A percentile compares a stretch with the other conserved stretches of the same genome.
Conservation (phyloP, 1,140 invertebrate species). For the Trichogramma pretiosum region DNA sequence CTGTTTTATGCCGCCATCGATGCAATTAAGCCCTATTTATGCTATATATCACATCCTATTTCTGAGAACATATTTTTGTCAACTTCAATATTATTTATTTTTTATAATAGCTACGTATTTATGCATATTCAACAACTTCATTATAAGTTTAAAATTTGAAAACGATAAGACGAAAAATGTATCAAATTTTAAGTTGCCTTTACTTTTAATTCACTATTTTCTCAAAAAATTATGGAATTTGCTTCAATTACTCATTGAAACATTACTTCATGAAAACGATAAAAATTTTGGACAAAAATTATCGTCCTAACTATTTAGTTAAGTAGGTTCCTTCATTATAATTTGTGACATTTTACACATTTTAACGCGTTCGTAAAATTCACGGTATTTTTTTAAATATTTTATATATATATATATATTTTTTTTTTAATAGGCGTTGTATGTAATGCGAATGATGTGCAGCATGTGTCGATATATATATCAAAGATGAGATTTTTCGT, state of each 20-base stretch:
- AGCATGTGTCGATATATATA: too few species aligned
- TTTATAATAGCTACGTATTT: conserved; percentile 20
- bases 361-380: conserved; percentile 2
- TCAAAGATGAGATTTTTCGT: conserved; percentile 12
- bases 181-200: too few species aligned
- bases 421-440: too few species aligned
- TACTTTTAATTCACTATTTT: too few species aligned
- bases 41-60: conserved; percentile 44
- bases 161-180: conserved; percentile 11
- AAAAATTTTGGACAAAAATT: too few species aligned
- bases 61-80: conserved; percentile 35
- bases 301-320: too few species aligned
- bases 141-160: conserved; percentile 5
- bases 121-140: conserved; percentile 1
- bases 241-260: too few species aligned
- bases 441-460: too few species aligned
- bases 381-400: conserved; percentile 7
- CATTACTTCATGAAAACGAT: too few species aligned
- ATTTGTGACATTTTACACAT: conserved; percentile 8
- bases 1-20: conserved; percentile 5
- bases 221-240: too few species aligned
- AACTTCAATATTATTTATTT: conserved; percentile 19
- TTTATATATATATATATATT: conserved; percentile 19
- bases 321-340: too few species aligned
- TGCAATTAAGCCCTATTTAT: conserved; percentile 31